Base-by-base conservation (phyloP, 2,888 invertebrate species). In the Melitaea athalia region DNA sequence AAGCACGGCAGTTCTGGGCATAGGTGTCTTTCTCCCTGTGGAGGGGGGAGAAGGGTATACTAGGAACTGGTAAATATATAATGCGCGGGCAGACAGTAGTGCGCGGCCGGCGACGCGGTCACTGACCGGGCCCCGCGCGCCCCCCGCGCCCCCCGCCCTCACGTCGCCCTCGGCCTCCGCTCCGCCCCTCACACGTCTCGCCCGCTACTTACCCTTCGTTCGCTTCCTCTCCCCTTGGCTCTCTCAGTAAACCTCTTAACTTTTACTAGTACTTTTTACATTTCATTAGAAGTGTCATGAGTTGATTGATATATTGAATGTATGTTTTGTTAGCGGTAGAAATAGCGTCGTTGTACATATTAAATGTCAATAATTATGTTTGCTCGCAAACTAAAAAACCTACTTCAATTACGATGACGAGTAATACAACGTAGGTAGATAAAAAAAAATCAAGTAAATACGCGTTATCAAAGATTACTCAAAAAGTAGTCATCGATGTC, bases 1-100 rank as follows among this genome's bases (percentile, higher is more conserved):
- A 24, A 24, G 24, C 43, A 43, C 43, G 43, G 11, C 43, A 43
- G 43, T 43, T 0, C 43, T 11, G 43, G 43, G 43, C 43, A 43
- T 43, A 11, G 52, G 7, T 17, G 5, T 10, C n/a, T 8, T 17
- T 10, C 43, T 43, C 10, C 24, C 1, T 24, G 24, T 24, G 24
- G n/a, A n/a, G n/a, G n/a, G n/a, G n/a, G 24, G 24, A 24, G 24
- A 24, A 24, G 24, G 45, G 12, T 11, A 11, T 0, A 14, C 11
- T 31, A 5, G 12, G 53, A 31, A 33, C 49, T 49, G 57, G 68
- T 72, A 70, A 73, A 76, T 76, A 79, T 78, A 78, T 78, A 80
- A 59, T 76, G 78, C 76, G 77, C 83, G 83, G 85, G 85, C 87
- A 91, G 91, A 85, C 87, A 91, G 91, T 88, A 81, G 83, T 83